Conservation (phyloP, 2,888 invertebrate genomes). For the Conops quadrifasciatus region DNA sequence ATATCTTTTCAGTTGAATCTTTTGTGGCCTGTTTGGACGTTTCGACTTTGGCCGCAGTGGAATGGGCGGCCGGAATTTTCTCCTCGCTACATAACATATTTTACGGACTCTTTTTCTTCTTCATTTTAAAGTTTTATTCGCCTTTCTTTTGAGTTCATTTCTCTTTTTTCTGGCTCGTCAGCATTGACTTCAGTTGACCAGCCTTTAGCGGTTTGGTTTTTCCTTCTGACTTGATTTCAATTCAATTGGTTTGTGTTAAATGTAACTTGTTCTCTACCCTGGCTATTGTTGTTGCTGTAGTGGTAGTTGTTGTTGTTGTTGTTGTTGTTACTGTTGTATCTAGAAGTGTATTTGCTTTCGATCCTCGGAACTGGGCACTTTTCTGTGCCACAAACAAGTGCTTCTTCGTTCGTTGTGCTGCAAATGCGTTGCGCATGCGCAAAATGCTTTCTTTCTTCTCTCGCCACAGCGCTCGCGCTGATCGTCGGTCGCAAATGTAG, state of each 20-base stretch:
- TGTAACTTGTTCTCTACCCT: background rate
- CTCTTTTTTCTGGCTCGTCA: background rate
- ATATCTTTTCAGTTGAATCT: conserved; percentile 6
- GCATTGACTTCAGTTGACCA: background rate
- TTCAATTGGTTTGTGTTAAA: conserved; percentile 28
- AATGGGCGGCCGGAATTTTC: background rate
- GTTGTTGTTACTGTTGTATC: conserved; percentile 20
- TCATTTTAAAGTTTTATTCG: background rate
- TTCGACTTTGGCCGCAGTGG: background rate
- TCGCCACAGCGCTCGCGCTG: background rate
- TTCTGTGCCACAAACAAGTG: conserved; percentile 14
- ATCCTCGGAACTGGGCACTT: conserved; percentile 9
- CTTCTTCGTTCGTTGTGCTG: conserved; percentile 7
- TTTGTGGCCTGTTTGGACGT: background rate
- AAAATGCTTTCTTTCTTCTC: conserved; percentile 9
- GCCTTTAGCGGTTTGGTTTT: conserved; percentile 1
- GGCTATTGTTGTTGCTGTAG: conserved; percentile 1
- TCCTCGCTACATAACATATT: background rate
- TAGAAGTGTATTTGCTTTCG: background rate
- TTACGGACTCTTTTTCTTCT: background rate
- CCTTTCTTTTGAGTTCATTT: background rate
- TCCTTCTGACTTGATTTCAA: conserved; percentile 28
- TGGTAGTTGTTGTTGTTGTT: conserved; percentile 12
- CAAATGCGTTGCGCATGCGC: conserved; percentile 24
- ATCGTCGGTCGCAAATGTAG: conserved; percentile 11